These are phyloP conservation scores for Exocentrus adspersus DNA, from an alignment of 2,888 invertebrate genomes.

Conservation along the genomic window DNA sequence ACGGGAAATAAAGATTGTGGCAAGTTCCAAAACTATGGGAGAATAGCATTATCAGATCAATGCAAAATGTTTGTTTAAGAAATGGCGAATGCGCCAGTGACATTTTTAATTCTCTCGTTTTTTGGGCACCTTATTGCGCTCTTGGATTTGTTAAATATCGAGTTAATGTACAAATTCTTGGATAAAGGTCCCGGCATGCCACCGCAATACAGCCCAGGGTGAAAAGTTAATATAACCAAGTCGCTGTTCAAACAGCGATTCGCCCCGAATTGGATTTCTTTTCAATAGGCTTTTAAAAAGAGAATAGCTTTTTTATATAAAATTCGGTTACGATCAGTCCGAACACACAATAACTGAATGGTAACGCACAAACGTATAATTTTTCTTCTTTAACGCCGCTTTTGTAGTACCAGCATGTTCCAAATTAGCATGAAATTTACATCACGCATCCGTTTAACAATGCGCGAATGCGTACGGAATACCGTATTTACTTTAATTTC, in stretches of 20 bases:
- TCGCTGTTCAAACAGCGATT: constrained; percentile 20
- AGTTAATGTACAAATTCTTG: too few species aligned
- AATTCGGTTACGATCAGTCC: constrained; percentile 15
- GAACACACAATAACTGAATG: constrained; percentile 17
- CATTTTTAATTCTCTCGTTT: too few species aligned
- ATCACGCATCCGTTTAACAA: constrained; percentile 30
- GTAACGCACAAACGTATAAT: constrained; percentile 22
- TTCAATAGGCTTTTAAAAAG: constrained; percentile 21
- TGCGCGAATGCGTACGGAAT: constrained; percentile 18
- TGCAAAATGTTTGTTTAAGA: too few species aligned
- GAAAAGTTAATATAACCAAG: constrained; percentile 23
- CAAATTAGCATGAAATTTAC: constrained; percentile 36
- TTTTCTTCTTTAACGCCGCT: constrained; percentile 30
- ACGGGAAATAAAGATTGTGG: too few species aligned
- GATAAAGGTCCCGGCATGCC: too few species aligned
- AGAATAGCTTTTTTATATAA: constrained; percentile 18
- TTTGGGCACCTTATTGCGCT: too few species aligned
- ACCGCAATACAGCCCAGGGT: constrained; percentile 2
- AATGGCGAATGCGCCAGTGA: too few species aligned
- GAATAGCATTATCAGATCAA: too few species aligned
- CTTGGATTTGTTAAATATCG: too few species aligned
- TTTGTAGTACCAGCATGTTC: constrained; percentile 30
- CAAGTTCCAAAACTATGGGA: too few species aligned
- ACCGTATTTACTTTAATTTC: constrained; percentile 27
- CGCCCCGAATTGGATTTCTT: constrained; percentile 22